Conservation (phyloP, 2,113 vertebrate genomes). For the Cottus gobio region DNA sequence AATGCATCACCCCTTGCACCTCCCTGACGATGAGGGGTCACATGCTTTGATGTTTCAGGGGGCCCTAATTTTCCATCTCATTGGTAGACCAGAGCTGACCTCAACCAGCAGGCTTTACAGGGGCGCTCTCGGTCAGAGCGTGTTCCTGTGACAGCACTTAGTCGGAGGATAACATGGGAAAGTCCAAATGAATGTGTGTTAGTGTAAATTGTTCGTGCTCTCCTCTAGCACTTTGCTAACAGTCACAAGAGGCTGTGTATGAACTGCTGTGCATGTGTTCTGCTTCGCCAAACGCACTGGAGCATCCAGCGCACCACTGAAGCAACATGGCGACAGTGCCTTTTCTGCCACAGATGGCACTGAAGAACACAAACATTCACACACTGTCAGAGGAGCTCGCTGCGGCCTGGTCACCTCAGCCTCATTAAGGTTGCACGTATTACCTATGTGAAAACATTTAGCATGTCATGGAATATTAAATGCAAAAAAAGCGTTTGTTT, state of each 20-base stretch:
- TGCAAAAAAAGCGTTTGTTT: background rate
- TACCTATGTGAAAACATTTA: background rate
- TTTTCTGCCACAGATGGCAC: background rate
- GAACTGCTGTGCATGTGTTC: background rate
- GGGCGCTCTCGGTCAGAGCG: background rate
- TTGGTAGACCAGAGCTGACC: slow-evolving; percentile 28
- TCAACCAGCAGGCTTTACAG: slow-evolving; percentile 20
- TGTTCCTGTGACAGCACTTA: background rate
- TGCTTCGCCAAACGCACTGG: background rate
- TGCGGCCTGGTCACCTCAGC: background rate
- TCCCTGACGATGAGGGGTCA: slow-evolving; percentile 11
- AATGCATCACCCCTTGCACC: slow-evolving; percentile 16
- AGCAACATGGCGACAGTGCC: background rate
- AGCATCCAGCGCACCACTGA: background rate
- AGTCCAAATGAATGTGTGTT: background rate
- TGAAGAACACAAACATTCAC: background rate
- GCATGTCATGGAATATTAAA: background rate
- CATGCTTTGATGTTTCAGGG: slow-evolving; percentile 31
- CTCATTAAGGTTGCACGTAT: background rate
- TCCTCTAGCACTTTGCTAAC: background rate
- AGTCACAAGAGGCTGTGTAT: background rate
- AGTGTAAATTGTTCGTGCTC: background rate
- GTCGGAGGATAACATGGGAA: background rate
- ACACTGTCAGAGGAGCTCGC: background rate
- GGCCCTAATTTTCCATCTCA: slow-evolving; percentile 44